Evolutionary conservation across 2,113 vertebrate genomes (phyloP).

Genomic region (Xenopus borealis): DNA sequence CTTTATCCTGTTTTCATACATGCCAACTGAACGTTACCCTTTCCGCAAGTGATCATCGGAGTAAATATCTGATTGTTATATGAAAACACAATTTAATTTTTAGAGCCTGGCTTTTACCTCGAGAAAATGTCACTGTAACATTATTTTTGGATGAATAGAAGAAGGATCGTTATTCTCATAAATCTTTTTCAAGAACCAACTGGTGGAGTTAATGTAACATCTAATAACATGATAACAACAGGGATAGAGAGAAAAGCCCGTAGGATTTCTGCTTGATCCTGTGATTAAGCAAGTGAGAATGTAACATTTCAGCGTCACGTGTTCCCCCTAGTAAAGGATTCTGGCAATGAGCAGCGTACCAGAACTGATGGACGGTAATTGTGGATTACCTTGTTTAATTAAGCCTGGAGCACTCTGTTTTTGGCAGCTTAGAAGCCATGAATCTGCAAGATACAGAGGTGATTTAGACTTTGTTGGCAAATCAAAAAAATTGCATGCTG

Average conservation of each 20-base stretch:
- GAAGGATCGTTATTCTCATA: neutral
- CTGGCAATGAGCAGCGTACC: slow-evolving; percentile 33
- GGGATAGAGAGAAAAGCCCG: slow-evolving; percentile 23
- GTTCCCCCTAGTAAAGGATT: slow-evolving; percentile 24
- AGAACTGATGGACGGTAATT: slow-evolving; percentile 38
- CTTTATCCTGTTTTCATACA: no score
- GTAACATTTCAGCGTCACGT: slow-evolving; percentile 35
- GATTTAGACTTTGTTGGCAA: slow-evolving; percentile 35
- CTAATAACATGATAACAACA: slow-evolving; percentile 21
- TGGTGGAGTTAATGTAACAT: slow-evolving; percentile 27
- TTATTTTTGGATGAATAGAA: neutral
- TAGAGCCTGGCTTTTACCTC: no score
- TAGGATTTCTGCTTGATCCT: slow-evolving; percentile 38
- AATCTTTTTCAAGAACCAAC: slow-evolving; percentile 13
- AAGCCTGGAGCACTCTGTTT: slow-evolving; percentile 37
- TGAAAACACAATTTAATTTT: no score
- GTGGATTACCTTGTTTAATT: slow-evolving; percentile 45
- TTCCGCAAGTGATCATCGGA: no score
- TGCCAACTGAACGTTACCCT: no score
- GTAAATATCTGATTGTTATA: no score
- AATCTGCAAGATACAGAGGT: slow-evolving; percentile 29
- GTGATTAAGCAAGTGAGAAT: slow-evolving; percentile 40
- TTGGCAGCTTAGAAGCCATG: slow-evolving; percentile 31
- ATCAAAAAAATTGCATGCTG: neutral
- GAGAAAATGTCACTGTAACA: no score